phyloP scores from a whole-genome alignment of 2,888 invertebrate genomes.

The Hirtodrosophila histrioides region DNA sequence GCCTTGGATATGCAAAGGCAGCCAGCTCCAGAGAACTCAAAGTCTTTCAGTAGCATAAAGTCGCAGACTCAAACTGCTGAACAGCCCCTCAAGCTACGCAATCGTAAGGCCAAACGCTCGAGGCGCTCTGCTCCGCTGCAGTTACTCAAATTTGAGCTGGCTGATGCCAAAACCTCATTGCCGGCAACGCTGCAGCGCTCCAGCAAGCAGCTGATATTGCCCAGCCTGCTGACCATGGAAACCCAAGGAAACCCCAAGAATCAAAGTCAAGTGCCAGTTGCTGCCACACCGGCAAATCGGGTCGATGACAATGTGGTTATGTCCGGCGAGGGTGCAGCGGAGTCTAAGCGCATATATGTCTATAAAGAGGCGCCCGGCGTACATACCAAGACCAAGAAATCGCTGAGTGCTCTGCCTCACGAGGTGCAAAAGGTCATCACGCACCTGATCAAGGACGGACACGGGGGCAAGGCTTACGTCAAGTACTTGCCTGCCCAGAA shows the following conservation, averaged over 20 bases:
- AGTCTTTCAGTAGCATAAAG: neutral
- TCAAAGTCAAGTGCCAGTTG: conserved; percentile 9
- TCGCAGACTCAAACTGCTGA: conserved; percentile 5
- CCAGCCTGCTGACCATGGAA: conserved; percentile 57
- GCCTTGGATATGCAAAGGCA: conserved; percentile 57
- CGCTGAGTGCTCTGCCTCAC: conserved; percentile 71
- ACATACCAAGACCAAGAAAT: conserved; percentile 69
- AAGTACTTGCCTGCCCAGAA: conserved; percentile 75
- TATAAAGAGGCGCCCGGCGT: conserved; percentile 65
- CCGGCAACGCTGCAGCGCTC: conserved; percentile 41
- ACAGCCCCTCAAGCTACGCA: conserved; percentile 21
- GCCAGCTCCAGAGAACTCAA: conserved; percentile 7
- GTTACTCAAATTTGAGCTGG: conserved; percentile 82
- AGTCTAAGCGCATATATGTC: conserved; percentile 70
- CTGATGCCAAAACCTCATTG: conserved; percentile 81
- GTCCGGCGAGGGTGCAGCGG: conserved; percentile 52
- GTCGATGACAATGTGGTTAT: conserved; percentile 52
- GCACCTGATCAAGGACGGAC: conserved; percentile 72
- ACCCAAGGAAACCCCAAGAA: conserved; percentile 4
- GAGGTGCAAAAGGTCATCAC: conserved; percentile 82
- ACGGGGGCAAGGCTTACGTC: conserved; percentile 73
- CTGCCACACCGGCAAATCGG: conserved; percentile 6
- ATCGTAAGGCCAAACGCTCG: conserved; percentile 55
- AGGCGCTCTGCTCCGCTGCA: conserved; percentile 63
- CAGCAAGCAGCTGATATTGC: conserved; percentile 34